A percentile compares a stretch with the other conserved stretches of the same genome.
These are phyloP conservation scores for Natrix natrix DNA, from an alignment of 2,797 vertebrate genomes.

Conservation along the genomic window DNA sequence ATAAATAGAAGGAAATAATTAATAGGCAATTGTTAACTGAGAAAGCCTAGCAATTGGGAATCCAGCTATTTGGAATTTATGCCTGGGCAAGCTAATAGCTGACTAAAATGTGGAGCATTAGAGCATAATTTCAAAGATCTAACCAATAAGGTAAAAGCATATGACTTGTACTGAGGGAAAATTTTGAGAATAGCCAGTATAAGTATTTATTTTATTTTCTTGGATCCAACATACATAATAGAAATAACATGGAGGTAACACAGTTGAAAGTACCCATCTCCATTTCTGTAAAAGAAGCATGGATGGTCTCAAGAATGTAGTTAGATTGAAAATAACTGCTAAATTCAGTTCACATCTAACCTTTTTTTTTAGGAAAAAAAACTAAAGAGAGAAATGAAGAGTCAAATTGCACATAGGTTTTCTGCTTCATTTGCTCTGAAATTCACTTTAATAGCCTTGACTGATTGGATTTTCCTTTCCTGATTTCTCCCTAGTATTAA, in stretches of 20 bases:
- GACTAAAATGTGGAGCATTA: neutral
- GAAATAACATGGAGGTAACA: neutral
- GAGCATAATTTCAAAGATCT: neutral
- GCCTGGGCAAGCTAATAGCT: neutral
- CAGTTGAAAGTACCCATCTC: neutral
- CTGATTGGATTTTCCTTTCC: neutral
- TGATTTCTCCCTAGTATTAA: neutral
- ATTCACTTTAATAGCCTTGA: neutral
- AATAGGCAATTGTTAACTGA: neutral
- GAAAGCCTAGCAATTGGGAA: neutral
- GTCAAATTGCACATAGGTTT: neutral
- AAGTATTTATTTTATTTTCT: neutral
- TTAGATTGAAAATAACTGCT: neutral
- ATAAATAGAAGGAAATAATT: neutral
- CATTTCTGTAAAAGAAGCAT: neutral
- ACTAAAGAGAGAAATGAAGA: neutral
- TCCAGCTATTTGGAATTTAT: neutral
- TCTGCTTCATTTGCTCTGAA: neutral
- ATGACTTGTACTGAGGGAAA: neutral
- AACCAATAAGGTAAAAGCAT: neutral
- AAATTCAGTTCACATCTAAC: neutral
- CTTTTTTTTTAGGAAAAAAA: neutral
- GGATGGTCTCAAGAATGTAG: neutral
- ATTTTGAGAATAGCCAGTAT: neutral
- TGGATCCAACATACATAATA: neutral